Conservation (phyloP, 2,888 invertebrate species). For the Drosophila pullipes region DNA sequence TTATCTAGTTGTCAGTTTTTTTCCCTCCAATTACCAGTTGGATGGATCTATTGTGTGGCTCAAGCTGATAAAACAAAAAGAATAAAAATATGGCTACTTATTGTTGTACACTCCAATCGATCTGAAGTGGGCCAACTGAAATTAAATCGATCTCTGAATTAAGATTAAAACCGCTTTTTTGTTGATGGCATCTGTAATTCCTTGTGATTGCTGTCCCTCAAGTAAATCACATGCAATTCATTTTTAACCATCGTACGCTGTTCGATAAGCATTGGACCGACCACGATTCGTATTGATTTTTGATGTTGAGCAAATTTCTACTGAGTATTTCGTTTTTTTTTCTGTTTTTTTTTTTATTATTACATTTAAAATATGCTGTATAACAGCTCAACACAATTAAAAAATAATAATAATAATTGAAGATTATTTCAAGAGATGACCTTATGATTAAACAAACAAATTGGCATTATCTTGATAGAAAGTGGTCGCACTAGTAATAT, state of each 20-base stretch:
- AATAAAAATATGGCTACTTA: conserved; percentile 9
- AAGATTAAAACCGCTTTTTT: conserved; percentile 14
- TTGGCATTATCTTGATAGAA: conserved; percentile 4
- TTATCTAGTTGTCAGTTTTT: conserved; percentile 46
- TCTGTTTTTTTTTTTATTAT: neutral
- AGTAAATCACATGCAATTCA: neutral
- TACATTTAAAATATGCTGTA: neutral
- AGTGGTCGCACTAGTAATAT: neutral
- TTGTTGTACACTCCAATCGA: conserved; percentile 24
- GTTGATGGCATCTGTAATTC: conserved; percentile 24
- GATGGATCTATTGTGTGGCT: neutral
- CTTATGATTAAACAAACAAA: neutral
- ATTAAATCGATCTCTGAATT: conserved; percentile 11
- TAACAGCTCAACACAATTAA: neutral
- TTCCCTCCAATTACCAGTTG: neutral
- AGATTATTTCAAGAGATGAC: neutral
- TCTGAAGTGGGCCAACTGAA: conserved; percentile 39
- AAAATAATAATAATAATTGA: neutral
- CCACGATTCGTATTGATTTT: neutral
- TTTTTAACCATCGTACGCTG: neutral
- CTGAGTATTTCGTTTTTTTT: neutral
- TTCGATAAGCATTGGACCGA: neutral
- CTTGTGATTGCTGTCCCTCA: neutral
- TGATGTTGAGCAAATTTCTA: neutral
- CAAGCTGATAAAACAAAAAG: neutral